A percentile compares a stretch with the other conserved stretches of the same genome.
phyloP scores from a whole-genome alignment of 2,888 invertebrate species.

The Exocentrus adspersus region DNA sequence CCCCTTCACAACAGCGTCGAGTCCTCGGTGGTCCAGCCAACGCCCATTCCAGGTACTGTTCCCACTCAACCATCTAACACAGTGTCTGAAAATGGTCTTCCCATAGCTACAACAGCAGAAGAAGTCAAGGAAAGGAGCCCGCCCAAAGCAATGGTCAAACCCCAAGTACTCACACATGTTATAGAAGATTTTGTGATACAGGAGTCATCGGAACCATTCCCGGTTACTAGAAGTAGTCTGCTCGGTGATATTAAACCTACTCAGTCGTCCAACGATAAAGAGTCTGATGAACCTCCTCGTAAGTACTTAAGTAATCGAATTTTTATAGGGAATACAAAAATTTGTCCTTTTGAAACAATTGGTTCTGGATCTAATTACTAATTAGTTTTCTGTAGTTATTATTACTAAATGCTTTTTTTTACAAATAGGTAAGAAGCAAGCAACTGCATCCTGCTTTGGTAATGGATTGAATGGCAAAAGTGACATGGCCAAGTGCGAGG shows the following conservation, averaged over 20 bases:
- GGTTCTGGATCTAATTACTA: too few species aligned
- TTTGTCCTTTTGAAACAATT: too few species aligned
- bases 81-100: conserved; percentile 54
- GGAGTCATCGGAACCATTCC: conserved; percentile 91
- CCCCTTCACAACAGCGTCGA: conserved; percentile 44
- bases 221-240: conserved; percentile 71
- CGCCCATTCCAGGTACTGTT: conserved; percentile 60
- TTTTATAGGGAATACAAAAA: too few species aligned
- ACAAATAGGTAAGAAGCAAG: conserved; percentile 68
- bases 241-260: conserved; percentile 61
- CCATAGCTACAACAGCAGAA: conserved; percentile 60
- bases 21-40: conserved; percentile 51
- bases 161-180: conserved; percentile 94
- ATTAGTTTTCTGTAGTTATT: too few species aligned
- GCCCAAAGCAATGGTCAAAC: conserved; percentile 93
- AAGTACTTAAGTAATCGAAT: conserved; percentile 60
- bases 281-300: conserved; percentile 82
- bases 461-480: conserved; percentile 61
- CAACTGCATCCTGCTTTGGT: conserved; percentile 49
- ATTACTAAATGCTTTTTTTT: too few species aligned
- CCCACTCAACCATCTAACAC: conserved; percentile 51
- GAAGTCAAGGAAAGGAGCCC: conserved; percentile 67
- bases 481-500: conserved; percentile 75
- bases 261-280: conserved; percentile 67
- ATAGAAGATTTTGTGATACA: conserved; percentile 97